Percentiles rank a stretch among this genome's conserved stretches.
Conservation (phyloP, 2,888 invertebrate genomes). For the Dryomyza anilis region DNA sequence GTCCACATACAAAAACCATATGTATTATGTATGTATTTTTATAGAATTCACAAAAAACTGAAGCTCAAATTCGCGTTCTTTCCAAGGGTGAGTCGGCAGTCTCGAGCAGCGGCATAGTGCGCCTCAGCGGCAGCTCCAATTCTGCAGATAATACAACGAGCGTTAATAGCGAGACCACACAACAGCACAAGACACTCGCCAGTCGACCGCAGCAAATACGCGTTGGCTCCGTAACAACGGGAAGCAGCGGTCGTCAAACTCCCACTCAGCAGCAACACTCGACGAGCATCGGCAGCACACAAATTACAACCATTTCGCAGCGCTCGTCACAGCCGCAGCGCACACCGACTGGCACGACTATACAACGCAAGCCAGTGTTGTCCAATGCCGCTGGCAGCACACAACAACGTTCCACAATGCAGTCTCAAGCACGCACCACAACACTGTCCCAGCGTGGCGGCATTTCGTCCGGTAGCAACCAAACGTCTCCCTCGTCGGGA, state of each 20-base stretch:
- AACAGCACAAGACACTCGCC: constrained; percentile 16
- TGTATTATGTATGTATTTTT: constrained; percentile 36
- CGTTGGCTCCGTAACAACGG: constrained; percentile 32
- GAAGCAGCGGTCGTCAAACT: constrained; percentile 30
- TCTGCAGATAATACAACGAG: constrained; percentile 19
- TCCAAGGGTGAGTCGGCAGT: constrained; percentile 53
- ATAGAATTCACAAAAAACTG: constrained; percentile 52
- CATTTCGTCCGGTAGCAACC: constrained; percentile 33
- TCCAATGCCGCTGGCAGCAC: constrained; percentile 2
- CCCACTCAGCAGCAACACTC: constrained; percentile 29
- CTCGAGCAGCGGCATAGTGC: constrained; percentile 56
- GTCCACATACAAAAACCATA: constrained; percentile 15
- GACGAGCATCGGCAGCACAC: constrained; percentile 36
- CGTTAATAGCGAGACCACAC: constrained; percentile 30
- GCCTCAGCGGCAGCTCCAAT: constrained; percentile 43
- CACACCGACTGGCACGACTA: constrained; percentile 34
- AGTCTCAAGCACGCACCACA: constrained; percentile 40
- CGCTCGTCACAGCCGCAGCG: constrained; percentile 33
- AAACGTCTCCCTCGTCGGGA: constrained; percentile 45
- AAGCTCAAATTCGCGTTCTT: constrained; percentile 58
- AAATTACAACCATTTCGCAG: constrained; percentile 36
- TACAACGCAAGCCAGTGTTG: constrained; percentile 43
- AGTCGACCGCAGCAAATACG: constrained; percentile 41
- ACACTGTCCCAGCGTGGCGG: constrained; percentile 14
- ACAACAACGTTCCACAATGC: constrained; percentile 35